These are phyloP conservation scores for Phenganax stokvisi DNA, from an alignment of 92 coral and sea anemone genomes.

Conservation along the genomic window DNA sequence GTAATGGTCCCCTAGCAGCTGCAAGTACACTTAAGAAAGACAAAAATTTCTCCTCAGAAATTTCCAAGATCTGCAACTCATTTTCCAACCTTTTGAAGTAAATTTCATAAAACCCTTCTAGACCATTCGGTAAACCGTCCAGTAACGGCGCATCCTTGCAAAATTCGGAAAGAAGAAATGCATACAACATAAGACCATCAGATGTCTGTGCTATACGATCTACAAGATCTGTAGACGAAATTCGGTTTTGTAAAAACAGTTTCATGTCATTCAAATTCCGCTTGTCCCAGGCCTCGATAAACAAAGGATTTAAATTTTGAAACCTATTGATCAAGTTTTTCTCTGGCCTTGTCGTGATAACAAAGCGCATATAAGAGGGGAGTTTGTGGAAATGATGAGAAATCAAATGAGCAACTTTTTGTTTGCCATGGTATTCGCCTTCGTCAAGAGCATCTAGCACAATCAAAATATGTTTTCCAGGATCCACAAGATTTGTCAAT, in stretches of 20 bases:
- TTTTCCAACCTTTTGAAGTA: constrained; percentile 50
- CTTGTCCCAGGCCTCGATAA: constrained; percentile 31
- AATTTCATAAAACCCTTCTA: constrained; percentile 51
- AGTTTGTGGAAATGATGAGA: constrained; percentile 45
- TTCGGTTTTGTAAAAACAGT: constrained; percentile 39
- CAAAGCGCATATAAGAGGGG: constrained; percentile 56
- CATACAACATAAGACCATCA: constrained; percentile 64
- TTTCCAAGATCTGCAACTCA: constrained; percentile 9
- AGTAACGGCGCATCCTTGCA: constrained; percentile 33
- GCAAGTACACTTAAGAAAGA: constrained; percentile 57
- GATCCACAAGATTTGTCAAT: constrained; percentile 43
- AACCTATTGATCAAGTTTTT: constrained; percentile 32
- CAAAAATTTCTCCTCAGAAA: constrained; percentile 31
- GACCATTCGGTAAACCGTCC: constrained; percentile 49
- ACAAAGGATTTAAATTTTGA: constrained; percentile 34
- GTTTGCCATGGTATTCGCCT: constrained; percentile 48
- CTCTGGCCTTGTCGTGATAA: constrained; percentile 60
- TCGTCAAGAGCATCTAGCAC: constrained; percentile 62
- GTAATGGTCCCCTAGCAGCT: constrained; percentile 52
- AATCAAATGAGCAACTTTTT: constrained; percentile 46
- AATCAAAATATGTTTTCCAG: constrained; percentile 44
- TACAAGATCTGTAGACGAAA: constrained; percentile 26
- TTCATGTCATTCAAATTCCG: constrained; percentile 52
- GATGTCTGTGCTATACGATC: constrained; percentile 44
- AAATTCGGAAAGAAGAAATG: constrained; percentile 48